Evolutionary conservation across 1,140 invertebrate species (phyloP).

Genomic region (Carposina sasakii): DNA sequence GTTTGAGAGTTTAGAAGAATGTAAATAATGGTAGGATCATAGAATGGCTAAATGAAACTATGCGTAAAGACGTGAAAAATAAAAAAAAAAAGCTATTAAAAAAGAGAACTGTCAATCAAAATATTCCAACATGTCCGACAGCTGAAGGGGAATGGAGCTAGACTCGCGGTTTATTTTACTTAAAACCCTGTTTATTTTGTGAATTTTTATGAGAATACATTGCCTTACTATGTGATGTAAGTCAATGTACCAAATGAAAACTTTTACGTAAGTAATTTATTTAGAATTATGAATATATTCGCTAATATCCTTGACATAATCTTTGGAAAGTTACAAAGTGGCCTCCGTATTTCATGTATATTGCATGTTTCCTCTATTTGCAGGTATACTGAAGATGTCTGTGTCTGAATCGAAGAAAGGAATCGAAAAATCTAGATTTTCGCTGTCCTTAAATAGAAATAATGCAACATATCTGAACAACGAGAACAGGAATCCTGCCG

Average conservation of each 20-base stretch:
- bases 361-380: slow-evolving; percentile 29
- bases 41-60: too few relatives aligned
- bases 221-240: slow-evolving; percentile 62
- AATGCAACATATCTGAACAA: slow-evolving; percentile 54
- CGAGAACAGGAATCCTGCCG: slow-evolving; percentile 38
- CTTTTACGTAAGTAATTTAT: slow-evolving; percentile 49
- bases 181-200: slow-evolving; percentile 45
- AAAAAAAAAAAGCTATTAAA: too few relatives aligned
- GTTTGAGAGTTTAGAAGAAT: too few relatives aligned
- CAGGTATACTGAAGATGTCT: slow-evolving; percentile 71
- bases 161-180: slow-evolving; percentile 34
- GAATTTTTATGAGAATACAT: slow-evolving; percentile 37
- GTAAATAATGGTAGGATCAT: too few relatives aligned
- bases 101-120: too few relatives aligned
- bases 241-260: slow-evolving; percentile 53
- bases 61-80: too few relatives aligned
- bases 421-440: slow-evolving; percentile 60
- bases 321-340: slow-evolving; percentile 36
- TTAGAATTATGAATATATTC: slow-evolving; percentile 23
- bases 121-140: slow-evolving; percentile 21
- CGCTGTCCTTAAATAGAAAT: slow-evolving; percentile 60
- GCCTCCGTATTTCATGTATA: slow-evolving; percentile 28
- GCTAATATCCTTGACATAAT: slow-evolving; percentile 48
- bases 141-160: slow-evolving; percentile 15
- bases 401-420: slow-evolving; percentile 62